A percentile compares a stretch with the other conserved stretches of the same genome.
These are phyloP conservation scores for Sprattus sprattus DNA, from an alignment of 2,113 vertebrate genomes.

Conservation along the genomic window DNA sequence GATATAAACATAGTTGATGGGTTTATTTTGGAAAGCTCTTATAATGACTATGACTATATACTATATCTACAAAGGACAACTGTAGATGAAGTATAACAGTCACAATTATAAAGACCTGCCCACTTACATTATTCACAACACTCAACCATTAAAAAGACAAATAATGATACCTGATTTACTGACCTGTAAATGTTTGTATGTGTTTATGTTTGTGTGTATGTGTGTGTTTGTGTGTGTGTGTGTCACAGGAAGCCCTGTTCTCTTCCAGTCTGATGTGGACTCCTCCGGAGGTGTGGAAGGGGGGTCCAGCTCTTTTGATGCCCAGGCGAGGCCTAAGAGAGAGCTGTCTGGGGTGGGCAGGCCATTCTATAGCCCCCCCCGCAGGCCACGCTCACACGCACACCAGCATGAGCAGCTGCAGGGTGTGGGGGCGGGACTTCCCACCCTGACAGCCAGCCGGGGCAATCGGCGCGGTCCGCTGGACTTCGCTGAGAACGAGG, in stretches of 20 bases:
- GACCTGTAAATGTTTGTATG: constrained; percentile 12
- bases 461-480: constrained; percentile 53
- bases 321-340: not conserved
- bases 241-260: constrained; percentile 34
- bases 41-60: too few relatives aligned
- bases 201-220: not conserved
- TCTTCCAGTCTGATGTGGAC: not conserved
- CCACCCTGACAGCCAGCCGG: constrained; percentile 53
- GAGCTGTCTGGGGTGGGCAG: not conserved
- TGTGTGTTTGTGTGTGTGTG: constrained; percentile 11
- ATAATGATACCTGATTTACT: not conserved
- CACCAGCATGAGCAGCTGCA: not conserved
- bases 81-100: too few relatives aligned
- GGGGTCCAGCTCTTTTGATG: not conserved
- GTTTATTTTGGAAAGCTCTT: too few relatives aligned
- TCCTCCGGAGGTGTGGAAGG: not conserved
- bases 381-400: not conserved
- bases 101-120: too few relatives aligned
- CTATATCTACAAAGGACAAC: too few relatives aligned
- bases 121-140: too few relatives aligned
- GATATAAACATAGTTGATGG: too few relatives aligned
- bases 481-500: constrained; percentile 61
- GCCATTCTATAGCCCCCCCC: not conserved
- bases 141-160: not conserved
- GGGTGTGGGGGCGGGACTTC: constrained; percentile 53